Percentiles rank a stretch among this genome's conserved stretches.
phyloP scores from a whole-genome alignment of 2,113 vertebrate species.

The Colistium nudipinnis region DNA sequence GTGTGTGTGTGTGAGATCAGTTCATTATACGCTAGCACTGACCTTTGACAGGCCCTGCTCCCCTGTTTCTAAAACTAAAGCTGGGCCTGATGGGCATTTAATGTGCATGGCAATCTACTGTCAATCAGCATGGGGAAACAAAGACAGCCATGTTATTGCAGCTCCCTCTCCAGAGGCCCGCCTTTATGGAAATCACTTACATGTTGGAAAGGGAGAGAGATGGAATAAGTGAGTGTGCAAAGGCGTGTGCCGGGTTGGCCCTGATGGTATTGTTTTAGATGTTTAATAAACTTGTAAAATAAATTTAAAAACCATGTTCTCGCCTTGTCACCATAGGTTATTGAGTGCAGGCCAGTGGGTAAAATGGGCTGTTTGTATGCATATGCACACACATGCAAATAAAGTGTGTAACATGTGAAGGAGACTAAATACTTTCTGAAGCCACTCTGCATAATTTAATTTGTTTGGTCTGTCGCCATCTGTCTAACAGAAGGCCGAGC shows the following conservation, averaged over 20 bases:
- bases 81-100: conserved; percentile 80
- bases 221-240: not conserved
- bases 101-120: conserved; percentile 77
- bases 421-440: not conserved
- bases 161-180: conserved; percentile 68
- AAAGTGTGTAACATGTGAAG: not conserved
- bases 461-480: conserved; percentile 32
- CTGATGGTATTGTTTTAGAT: not conserved
- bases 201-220: conserved; percentile 27
- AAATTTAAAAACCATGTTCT: not conserved
- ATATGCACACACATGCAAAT: not conserved
- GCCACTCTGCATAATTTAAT: conserved; percentile 6
- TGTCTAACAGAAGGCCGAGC: conserved; percentile 24
- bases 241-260: conserved; percentile 3
- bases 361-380: not conserved
- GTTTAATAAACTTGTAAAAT: not conserved
- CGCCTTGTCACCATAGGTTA: not conserved
- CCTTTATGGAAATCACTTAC: conserved; percentile 77
- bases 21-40: conserved; percentile 76
- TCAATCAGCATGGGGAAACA: conserved; percentile 79
- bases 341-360: not conserved
- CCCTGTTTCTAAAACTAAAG: conserved; percentile 73
- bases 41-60: conserved; percentile 73
- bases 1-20: conserved; percentile 43
- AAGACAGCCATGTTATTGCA: conserved; percentile 76